Base-by-base conservation (phyloP, 2,113 vertebrate species). In the Heterotis niloticus region DNA sequence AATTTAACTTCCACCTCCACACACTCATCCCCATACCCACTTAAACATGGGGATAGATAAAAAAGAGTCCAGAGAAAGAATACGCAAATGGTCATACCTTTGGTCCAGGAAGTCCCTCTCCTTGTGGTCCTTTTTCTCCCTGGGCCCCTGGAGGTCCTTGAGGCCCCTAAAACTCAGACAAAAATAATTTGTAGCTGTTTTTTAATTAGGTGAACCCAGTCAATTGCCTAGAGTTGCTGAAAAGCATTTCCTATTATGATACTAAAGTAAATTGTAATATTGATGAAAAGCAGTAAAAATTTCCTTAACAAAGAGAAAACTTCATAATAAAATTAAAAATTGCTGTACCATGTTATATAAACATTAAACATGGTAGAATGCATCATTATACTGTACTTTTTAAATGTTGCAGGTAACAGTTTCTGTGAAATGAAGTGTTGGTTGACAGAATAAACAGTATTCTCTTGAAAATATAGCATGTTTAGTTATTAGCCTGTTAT, bases 61-160 rank as follows among this genome's bases (percentile, higher is more conserved):
- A 18, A 11, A 18, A n/a, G 11, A 24, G 60, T 62, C 11, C 12
- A 62, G 13, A 51, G 72, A 54, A 71, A 66, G 13, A 60, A 62
- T 62, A 62, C 60, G 14, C 60, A 62, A 4, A 62, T 62, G 60
- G 14, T 66, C 57, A 82, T 92, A 96, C 96, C 94, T 97, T 97
- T 82, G 89, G 80, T 87, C 95, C 95, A 81, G 94, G 95, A 83
- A 94, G 89, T 5, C 95, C 96, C 87, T 96, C 95, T 78, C 95
- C 95, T 44, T 86, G 90, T 11, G 86, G 88, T 83, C 96, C 95
- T 87, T 94, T 94, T 87, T 90, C 95, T 69, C 96, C 96, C 87
- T 90, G 93, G 88, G 93, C 83, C 82, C 95, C 95, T 79, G 94
- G 95, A 82, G 92, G 90, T 88, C 96, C 95, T 91, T 93, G 94